phyloP scores from a whole-genome alignment of 2,113 vertebrate species.

The Malaclemys terrapin region DNA sequence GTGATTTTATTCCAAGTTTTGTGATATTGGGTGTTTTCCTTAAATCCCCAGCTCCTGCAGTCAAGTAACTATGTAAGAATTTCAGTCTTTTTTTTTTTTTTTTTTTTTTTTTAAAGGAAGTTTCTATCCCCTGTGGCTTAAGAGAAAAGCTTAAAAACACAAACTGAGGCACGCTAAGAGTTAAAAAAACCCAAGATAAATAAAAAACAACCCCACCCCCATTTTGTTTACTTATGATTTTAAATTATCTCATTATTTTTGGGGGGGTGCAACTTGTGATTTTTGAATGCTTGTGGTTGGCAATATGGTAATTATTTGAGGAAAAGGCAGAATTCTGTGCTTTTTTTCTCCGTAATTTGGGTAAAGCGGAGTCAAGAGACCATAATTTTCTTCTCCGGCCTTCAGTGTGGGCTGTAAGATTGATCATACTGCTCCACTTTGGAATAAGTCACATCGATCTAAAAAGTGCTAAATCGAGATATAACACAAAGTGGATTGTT shows the following conservation, averaged over 20 bases:
- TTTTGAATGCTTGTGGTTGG: neutral
- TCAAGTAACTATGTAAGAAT: neutral
- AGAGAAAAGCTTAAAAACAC: neutral
- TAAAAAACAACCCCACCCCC: neutral
- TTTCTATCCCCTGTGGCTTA: neutral
- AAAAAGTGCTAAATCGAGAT: rapidly evolving
- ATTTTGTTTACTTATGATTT: neutral
- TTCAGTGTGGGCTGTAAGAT: neutral
- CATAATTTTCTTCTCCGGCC: neutral
- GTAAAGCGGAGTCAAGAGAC: neutral
- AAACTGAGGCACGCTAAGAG: neutral
- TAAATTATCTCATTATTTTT: neutral
- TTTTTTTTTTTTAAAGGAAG: neutral
- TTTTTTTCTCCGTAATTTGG: neutral
- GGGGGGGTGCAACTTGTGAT: neutral
- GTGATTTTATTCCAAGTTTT: neutral
- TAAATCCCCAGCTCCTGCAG: neutral
- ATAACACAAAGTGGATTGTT: neutral
- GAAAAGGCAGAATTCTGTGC: neutral
- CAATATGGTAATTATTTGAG: neutral
- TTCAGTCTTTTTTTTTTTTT: neutral
- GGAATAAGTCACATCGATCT: neutral
- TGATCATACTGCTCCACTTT: neutral
- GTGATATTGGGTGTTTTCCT: neutral
- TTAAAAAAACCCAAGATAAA: neutral